Base-by-base conservation (phyloP, 2,888 invertebrate species). In the Heliconius cydno region DNA sequence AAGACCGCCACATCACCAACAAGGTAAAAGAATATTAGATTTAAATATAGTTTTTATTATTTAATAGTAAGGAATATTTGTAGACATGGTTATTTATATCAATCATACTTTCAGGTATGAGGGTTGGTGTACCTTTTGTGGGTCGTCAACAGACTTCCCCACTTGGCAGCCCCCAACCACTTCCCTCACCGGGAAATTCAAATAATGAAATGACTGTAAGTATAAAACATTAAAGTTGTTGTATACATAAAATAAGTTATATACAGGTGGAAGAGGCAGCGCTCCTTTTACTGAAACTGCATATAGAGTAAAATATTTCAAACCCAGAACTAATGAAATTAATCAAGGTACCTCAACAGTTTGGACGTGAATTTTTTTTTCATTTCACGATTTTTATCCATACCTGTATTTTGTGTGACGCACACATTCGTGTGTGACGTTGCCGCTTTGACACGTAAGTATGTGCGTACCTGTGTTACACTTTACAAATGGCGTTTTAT, bases 141-240 rank as follows among this genome's bases (percentile, higher is more conserved):
- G 88, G 88, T 74, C 89, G 94, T 0, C 93, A 95, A 79, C 95
- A 95, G 82, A 95, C 95, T 2, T 95, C 95, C 2, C 95, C 95
- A 0, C 88, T 95, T 2, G 94, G 95, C 66, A 95, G 95, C 83
- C 95, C 95, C 4, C 95, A 95, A 82, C 95, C 95, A 3, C 84
- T 95, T 81, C 94, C 95, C 3, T 95, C 95, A 9, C 95, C 95
- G 0, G 95, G 95, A 30, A 95, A 94, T 82, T 89, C 90, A 15
- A 87, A 87, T 7, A 94, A 92, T 70, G 94, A 95, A 84, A 91
- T 95, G 87, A 90, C 94, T 76, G 94, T 94, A 86, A 88, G 94
- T 91, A 81, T 66, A 60, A 12, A 13, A 65, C 65, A 6, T 63
- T 12, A 25, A 65, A 65, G 15, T 28, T 65, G 1, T 65, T 28